Conservation (phyloP, 2,888 invertebrate species). For the Tipula lateralis region DNA sequence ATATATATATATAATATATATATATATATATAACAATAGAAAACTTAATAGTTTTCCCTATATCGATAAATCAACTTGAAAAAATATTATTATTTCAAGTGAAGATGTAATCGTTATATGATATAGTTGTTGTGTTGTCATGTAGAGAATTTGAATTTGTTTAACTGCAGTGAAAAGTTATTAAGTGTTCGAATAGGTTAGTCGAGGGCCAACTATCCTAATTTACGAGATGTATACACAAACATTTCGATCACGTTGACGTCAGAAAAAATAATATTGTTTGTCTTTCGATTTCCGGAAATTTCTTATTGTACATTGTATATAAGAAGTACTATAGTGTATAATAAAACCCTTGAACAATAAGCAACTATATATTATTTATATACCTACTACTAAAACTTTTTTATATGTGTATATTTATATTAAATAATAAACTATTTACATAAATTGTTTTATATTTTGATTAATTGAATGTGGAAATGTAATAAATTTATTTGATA, state of each 20-base stretch:
- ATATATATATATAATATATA: no score
- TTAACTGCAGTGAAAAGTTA: neutral
- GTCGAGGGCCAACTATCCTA: neutral
- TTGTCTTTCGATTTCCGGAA: neutral
- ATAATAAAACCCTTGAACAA: neutral
- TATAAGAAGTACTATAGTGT: neutral
- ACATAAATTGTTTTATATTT: neutral
- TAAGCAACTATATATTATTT: neutral
- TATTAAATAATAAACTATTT: neutral
- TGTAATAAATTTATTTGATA: conserved; percentile 15
- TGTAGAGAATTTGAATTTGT: neutral
- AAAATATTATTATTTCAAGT: neutral
- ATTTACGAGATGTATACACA: neutral
- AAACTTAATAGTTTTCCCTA: conserved; percentile 24
- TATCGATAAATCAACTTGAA: neutral
- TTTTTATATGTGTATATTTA: no score
- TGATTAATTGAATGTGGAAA: conserved; percentile 19
- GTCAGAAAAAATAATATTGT: neutral
- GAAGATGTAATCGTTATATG: neutral
- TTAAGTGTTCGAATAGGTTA: neutral
- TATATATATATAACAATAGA: neutral
- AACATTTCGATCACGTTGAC: neutral
- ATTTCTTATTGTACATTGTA: neutral
- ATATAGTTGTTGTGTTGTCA: neutral
- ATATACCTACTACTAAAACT: neutral